phyloP scores from a whole-genome alignment of 2,113 vertebrate species.

The Phoenicopterus ruber region DNA sequence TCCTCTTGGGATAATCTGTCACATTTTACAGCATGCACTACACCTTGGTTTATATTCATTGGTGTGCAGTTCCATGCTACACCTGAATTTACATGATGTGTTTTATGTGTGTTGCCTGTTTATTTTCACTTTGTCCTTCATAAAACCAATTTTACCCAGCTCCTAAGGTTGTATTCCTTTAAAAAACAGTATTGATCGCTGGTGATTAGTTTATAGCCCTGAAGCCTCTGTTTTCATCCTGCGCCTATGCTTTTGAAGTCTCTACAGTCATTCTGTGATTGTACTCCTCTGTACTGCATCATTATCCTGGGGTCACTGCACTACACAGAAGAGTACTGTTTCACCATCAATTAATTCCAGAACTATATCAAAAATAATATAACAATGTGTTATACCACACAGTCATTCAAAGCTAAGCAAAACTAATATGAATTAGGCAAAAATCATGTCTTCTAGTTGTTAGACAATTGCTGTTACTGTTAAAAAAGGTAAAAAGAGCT shows the following conservation, averaged over 20 bases:
- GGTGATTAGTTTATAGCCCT: not conserved
- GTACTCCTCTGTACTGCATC: not conserved
- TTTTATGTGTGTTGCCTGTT: not conserved
- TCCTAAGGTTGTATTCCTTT: not conserved
- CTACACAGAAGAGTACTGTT: not conserved
- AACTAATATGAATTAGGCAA: not conserved
- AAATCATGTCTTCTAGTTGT: not conserved
- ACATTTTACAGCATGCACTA: not conserved
- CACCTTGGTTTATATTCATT: not conserved
- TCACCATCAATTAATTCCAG: not conserved
- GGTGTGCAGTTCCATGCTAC: not conserved
- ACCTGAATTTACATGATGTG: not conserved
- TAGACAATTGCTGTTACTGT: not conserved
- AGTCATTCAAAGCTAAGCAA: not conserved
- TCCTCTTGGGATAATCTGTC: not conserved
- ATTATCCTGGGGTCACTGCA: not conserved
- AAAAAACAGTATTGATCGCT: not conserved
- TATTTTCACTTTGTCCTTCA: not conserved
- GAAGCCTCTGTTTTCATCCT: not conserved
- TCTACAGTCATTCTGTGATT: not conserved
- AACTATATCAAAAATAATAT: not conserved
- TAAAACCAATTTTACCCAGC: not conserved
- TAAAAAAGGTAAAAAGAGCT: not conserved
- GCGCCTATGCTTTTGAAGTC: accelerated
- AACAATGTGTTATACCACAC: not conserved